phyloP scores from a whole-genome alignment of 92 coral and sea anemone genomes.

The Heliopora coerulea region DNA sequence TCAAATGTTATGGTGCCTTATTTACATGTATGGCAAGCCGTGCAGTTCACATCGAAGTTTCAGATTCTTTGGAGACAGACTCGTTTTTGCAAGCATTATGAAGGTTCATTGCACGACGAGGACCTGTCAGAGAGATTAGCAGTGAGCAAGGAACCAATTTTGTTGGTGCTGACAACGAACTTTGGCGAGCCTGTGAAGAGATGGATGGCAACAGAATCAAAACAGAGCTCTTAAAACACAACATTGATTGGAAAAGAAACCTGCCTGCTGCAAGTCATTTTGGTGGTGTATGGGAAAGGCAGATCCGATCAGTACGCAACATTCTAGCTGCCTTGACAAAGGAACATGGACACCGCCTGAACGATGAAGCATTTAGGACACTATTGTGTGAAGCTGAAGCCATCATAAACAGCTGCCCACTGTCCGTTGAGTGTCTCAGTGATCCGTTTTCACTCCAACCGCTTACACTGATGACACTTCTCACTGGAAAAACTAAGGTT shows the following conservation, averaged over 20 bases:
- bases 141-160: conserved; percentile 16
- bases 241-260: conserved; percentile 9
- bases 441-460: background rate
- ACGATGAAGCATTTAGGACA: conserved; percentile 5
- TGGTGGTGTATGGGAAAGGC: conserved; percentile 11
- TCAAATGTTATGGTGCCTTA: background rate
- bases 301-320: conserved; percentile 1
- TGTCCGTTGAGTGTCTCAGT: background rate
- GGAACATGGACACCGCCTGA: conserved; percentile 7
- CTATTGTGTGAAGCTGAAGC: conserved; percentile 5
- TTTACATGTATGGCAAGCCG: conserved; percentile 8
- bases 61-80: background rate
- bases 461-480: conserved; percentile 1
- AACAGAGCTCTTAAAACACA: background rate
- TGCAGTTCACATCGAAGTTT: background rate
- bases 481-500: background rate
- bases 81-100: conserved; percentile 1
- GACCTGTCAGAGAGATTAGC: conserved; percentile 3
- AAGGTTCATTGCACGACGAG: conserved; percentile 2
- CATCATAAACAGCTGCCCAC: conserved; percentile 1
- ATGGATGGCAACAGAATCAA: background rate
- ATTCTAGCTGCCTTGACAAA: conserved; percentile 5
- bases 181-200: background rate
- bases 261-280: conserved; percentile 16
- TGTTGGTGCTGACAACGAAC: conserved; percentile 1